phyloP scores from a whole-genome alignment of 2,888 invertebrate species.

The Argynnis bischoffii region DNA sequence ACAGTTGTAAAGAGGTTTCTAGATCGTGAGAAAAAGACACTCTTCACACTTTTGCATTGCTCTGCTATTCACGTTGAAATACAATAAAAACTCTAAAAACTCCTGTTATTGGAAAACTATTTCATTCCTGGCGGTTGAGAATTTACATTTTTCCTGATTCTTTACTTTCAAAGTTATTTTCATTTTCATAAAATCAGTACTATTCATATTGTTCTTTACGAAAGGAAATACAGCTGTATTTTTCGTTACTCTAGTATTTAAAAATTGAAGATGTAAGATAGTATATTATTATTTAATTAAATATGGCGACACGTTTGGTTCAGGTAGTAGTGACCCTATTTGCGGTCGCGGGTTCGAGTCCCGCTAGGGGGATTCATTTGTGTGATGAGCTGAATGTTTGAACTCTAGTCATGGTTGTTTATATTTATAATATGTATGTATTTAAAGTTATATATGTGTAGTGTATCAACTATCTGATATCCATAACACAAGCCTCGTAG shows the following conservation, averaged over 20 bases:
- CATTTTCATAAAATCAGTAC: conserved; percentile 7
- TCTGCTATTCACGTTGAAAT: conserved; percentile 44
- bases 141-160: conserved; percentile 26
- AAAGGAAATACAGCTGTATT: neutral
- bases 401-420: no score
- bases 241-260: neutral
- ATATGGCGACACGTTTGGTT: no score
- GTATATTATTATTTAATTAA: neutral
- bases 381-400: no score
- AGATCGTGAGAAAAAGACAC: no score
- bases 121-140: conserved; percentile 37
- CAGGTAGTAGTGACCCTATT: no score
- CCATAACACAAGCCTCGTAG: no score
- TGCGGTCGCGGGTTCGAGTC: no score
- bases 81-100: conserved; percentile 43
- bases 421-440: no score
- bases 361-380: no score
- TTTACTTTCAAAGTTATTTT: conserved; percentile 20
- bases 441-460: no score
- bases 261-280: neutral
- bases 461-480: no score
- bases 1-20: no score
- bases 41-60: conserved; percentile 4
- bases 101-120: conserved; percentile 46
- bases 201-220: neutral